Evolutionary conservation across 2,113 vertebrate species (phyloP).

Genomic region (Micromys minutus): DNA sequence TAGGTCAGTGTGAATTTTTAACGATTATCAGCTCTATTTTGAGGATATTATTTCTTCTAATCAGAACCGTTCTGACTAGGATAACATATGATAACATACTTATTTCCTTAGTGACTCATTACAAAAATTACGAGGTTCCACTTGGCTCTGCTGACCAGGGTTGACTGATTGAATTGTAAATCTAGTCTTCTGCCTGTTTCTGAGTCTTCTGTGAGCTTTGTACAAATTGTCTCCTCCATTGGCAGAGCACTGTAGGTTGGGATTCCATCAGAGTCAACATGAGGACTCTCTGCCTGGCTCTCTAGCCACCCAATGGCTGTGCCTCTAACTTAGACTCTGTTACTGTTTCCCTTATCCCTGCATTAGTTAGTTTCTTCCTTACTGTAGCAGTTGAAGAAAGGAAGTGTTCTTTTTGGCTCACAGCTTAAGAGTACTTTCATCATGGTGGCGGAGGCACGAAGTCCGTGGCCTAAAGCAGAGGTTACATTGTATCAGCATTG

Average conservation of each 20-base stretch:
- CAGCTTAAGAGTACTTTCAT: background rate
- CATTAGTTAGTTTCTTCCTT: background rate
- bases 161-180: background rate
- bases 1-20: conserved; percentile 51
- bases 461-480: too few species aligned
- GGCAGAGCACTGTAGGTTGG: fast-evolving
- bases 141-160: background rate
- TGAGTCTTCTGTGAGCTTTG: background rate
- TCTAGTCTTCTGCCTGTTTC: background rate
- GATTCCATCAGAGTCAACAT: background rate
- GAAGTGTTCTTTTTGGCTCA: background rate
- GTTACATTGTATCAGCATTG: too few species aligned
- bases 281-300: background rate
- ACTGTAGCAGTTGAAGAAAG: background rate
- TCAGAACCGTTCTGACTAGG: conserved; percentile 48
- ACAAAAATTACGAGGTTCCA: background rate
- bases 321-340: background rate
- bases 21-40: conserved; percentile 60
- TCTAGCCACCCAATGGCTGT: background rate
- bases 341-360: background rate
- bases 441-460: too few species aligned
- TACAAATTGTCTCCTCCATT: background rate
- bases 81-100: conserved; percentile 58
- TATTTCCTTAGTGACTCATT: conserved; percentile 61
- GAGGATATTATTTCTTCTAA: conserved; percentile 58